phyloP scores from a whole-genome alignment of 2,113 vertebrate genomes.

The Psophia crepitans region DNA sequence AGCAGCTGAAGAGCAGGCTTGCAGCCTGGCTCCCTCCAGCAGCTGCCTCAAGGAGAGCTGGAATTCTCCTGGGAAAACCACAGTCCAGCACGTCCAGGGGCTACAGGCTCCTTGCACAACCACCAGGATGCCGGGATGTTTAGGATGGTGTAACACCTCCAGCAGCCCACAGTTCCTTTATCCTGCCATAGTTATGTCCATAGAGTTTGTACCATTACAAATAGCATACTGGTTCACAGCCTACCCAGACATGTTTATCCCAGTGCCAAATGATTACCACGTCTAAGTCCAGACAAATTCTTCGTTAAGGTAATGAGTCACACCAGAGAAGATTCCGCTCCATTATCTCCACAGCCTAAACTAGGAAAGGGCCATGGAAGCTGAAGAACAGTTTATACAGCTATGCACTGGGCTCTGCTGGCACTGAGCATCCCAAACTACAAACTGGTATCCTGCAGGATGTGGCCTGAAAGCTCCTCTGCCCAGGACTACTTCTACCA shows the following conservation, averaged over 20 bases:
- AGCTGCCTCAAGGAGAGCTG: not conserved
- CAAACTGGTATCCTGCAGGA: not conserved
- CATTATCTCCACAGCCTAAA: not conserved
- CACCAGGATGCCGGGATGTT: rapidly evolving
- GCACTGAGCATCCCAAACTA: not conserved
- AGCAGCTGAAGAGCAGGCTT: not conserved
- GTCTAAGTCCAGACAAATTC: not conserved
- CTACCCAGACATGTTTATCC: not conserved
- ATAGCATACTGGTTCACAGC: not conserved
- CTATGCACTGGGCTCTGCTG: not conserved
- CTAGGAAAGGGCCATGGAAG: not conserved
- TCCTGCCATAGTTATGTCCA: not conserved
- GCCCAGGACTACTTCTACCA: not conserved
- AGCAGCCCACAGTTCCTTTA: not conserved
- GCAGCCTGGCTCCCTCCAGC: not conserved
- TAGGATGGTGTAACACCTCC: not conserved
- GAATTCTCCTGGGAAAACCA: not conserved
- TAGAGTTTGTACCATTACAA: not conserved
- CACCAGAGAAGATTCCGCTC: not conserved
- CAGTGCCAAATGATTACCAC: not conserved
- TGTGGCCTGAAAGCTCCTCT: not conserved
- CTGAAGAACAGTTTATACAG: not conserved
- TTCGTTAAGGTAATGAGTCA: not conserved
- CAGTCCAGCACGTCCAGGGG: not conserved
- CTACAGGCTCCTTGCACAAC: not conserved